phyloP scores from a whole-genome alignment of 2,797 vertebrate genomes.

The Sebastes miniatus region DNA sequence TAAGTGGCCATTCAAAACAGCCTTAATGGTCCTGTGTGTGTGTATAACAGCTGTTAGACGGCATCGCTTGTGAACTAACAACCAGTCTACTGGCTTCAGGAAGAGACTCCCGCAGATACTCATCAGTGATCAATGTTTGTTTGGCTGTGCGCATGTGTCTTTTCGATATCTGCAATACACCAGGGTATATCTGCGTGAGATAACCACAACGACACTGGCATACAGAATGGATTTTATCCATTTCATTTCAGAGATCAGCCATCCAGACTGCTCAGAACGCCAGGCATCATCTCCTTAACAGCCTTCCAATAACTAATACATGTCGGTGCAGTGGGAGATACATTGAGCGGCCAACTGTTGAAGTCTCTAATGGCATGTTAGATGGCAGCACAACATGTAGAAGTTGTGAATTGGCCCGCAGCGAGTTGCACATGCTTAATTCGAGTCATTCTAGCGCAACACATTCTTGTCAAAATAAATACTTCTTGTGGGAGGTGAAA shows the following conservation, averaged over 20 bases:
- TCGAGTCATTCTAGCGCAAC: conserved; percentile 2
- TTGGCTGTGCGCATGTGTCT: neutral
- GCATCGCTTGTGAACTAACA: neutral
- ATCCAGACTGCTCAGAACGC: neutral
- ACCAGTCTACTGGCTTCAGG: neutral
- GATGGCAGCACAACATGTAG: conserved; percentile 19
- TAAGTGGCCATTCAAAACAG: neutral
- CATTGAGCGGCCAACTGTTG: conserved; percentile 6
- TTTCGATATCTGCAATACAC: neutral
- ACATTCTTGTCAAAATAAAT: conserved; percentile 50
- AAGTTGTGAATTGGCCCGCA: conserved; percentile 29
- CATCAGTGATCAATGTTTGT: conserved; percentile 19
- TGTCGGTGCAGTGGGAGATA: neutral
- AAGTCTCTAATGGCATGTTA: conserved; percentile 35
- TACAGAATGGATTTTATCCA: neutral
- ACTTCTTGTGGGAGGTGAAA: conserved; percentile 46
- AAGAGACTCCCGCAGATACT: neutral
- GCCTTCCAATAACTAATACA: conserved; percentile 34
- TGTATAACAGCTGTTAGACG: neutral
- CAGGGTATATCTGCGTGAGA: neutral
- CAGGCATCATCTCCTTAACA: conserved; percentile 23
- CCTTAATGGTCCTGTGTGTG: neutral
- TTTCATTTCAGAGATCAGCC: conserved; percentile 10
- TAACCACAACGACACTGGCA: neutral
- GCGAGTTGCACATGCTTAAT: conserved; percentile 40